Evolutionary conservation across 2,797 vertebrate genomes (phyloP).

Genomic region (Australoheros facetus): DNA sequence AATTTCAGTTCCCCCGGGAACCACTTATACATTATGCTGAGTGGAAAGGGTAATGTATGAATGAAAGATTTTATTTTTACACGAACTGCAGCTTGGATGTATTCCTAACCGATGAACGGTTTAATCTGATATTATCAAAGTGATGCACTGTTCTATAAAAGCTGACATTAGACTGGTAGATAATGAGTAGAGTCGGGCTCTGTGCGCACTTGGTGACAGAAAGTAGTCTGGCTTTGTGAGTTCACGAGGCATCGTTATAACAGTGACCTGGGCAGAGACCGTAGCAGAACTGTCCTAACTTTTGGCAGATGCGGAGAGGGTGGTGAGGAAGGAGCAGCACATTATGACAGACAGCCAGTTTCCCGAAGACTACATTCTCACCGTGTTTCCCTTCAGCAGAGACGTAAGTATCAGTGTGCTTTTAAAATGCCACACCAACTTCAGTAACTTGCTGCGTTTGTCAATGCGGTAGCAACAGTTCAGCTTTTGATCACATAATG

Average conservation of each 20-base stretch:
- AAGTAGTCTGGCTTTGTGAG: not conserved
- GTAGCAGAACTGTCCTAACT: not conserved
- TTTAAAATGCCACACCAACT: not conserved
- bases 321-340: conserved; percentile 39
- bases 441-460: not conserved
- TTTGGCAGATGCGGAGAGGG: conserved; percentile 65
- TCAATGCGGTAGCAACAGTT: too few species aligned
- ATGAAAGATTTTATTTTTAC: conserved; percentile 1
- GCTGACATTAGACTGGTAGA: not conserved
- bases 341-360: conserved; percentile 56
- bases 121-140: not conserved
- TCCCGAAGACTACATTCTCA: conserved; percentile 40
- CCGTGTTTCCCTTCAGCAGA: conserved; percentile 61
- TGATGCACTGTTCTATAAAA: not conserved
- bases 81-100: not conserved
- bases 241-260: not conserved
- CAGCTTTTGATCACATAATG: not conserved
- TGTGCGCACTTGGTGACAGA: not conserved
- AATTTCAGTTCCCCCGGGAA: conserved; percentile 16
- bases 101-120: not conserved
- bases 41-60: not conserved
- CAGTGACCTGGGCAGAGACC: not conserved
- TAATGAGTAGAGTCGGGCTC: not conserved
- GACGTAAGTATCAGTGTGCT: conserved; percentile 50
- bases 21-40: not conserved